Evolutionary conservation across 2,113 vertebrate genomes (phyloP), one percentile per base, ranked within the genome.

Genomic region (Gracilinanus agilis): DNA sequence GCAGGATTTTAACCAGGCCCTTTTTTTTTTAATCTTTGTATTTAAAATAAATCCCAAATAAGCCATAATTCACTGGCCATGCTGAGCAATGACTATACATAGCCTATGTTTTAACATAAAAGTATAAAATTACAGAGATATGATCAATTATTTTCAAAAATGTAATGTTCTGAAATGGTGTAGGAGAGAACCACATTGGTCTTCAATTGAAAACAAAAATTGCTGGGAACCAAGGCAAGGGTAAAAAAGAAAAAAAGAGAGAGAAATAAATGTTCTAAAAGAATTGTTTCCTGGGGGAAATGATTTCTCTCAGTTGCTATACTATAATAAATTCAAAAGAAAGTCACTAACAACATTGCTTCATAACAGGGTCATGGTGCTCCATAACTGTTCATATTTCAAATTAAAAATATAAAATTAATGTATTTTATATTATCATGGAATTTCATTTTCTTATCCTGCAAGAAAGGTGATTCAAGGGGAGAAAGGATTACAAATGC

Each of bases 31-130:
- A 96, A 98, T 98, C 96, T 98, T 98, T 97, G 94, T 98, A 95
- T 98, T 98, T 98, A 97, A 98, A 98, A 97, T 98, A 98, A 98
- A 96, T 98, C 95, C 89, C 92, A 97, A 97, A 98, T 98, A 98
- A 98, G 92, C 97, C 98, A 94, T 98, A 98, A 98, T 98, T 98
- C 98, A 95, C 94, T 97, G 95, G 95, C 96, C 97, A 89, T 96
- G 96, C 97, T 98, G 97, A 96, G 95, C 83, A 95, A 96, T 92
- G 95, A 98, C 96, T 97, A 95, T 95, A 93, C 54, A 92, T 91
- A 98, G 98, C 95, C 97, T 97, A 83, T 83, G 95, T 98, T 98
- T 98, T 98, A 98, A 97, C 96, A 96, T 97, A 96, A 91, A 98
- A 98, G 97, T 97, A 96, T 97, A 97, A 94, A 98, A 98, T 98